phyloP scores from a whole-genome alignment of 35 echinoderm and acorn worm species.

The Apostichopus californicus region DNA sequence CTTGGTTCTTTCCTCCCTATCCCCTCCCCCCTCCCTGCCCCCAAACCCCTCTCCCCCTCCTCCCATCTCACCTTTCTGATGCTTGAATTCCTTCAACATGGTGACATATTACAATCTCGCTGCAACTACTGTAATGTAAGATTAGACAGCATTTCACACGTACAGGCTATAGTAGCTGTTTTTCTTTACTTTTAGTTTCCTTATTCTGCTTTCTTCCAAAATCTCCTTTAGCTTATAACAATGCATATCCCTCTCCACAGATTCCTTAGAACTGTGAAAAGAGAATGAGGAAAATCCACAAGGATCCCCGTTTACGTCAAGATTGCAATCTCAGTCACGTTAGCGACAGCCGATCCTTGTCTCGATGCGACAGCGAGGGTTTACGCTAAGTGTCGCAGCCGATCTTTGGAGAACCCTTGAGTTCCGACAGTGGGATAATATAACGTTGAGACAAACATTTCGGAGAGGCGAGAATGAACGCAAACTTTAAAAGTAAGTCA shows the following conservation, averaged over 20 bases:
- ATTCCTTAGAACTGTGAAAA: not conserved
- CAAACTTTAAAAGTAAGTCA: not conserved
- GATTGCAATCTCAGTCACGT: constrained; percentile 4
- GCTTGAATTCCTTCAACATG: no score
- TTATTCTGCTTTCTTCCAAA: no score
- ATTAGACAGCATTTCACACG: no score
- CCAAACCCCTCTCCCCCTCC: no score
- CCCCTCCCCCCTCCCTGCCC: no score
- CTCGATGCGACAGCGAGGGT: not conserved
- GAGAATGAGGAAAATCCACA: not conserved
- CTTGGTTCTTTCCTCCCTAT: no score
- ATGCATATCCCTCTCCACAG: not conserved
- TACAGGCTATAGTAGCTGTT: no score
- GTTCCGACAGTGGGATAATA: not conserved
- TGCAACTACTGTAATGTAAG: no score
- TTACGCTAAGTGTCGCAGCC: not conserved
- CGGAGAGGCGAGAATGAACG: not conserved
- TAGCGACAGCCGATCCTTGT: not conserved
- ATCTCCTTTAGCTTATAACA: no score
- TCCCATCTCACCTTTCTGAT: no score
- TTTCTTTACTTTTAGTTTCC: no score
- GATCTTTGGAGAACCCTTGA: constrained; percentile 32
- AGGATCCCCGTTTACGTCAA: constrained; percentile 29
- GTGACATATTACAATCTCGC: no score
- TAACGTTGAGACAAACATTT: constrained; percentile 9